Conservation (phyloP, 2,797 vertebrate species). For the Carcharodon carcharias region DNA sequence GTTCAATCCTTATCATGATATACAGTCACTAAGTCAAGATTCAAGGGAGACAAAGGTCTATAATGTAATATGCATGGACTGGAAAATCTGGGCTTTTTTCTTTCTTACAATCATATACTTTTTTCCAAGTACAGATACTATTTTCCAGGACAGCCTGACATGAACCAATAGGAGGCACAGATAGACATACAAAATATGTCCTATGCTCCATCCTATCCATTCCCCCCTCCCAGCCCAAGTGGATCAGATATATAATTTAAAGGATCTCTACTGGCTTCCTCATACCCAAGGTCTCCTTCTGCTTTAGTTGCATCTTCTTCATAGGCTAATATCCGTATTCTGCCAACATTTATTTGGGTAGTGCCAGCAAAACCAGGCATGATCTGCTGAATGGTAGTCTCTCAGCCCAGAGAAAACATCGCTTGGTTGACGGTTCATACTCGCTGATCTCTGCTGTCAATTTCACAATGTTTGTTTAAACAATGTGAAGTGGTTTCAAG, state of each 20-base stretch:
- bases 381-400: too few species aligned
- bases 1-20: neutral
- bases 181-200: too few species aligned
- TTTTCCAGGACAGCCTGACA: neutral
- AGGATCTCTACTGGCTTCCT: neutral
- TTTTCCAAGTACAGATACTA: neutral
- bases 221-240: neutral
- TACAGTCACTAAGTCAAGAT: constrained; percentile 9
- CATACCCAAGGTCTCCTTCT: neutral
- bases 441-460: too few species aligned
- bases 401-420: too few species aligned
- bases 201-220: neutral
- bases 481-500: too few species aligned
- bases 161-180: neutral
- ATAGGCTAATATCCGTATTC: too few species aligned
- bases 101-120: neutral
- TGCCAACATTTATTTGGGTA: too few species aligned
- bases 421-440: too few species aligned
- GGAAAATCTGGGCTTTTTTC: neutral
- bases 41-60: neutral
- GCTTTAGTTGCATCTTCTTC: neutral
- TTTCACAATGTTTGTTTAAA: too few species aligned
- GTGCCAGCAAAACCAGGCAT: too few species aligned
- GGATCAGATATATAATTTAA: too few species aligned
- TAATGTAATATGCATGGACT: neutral